Conservation (phyloP, 30 jellyfish, hydroid and myxozoan species). For the Hydra vulgaris region DNA sequence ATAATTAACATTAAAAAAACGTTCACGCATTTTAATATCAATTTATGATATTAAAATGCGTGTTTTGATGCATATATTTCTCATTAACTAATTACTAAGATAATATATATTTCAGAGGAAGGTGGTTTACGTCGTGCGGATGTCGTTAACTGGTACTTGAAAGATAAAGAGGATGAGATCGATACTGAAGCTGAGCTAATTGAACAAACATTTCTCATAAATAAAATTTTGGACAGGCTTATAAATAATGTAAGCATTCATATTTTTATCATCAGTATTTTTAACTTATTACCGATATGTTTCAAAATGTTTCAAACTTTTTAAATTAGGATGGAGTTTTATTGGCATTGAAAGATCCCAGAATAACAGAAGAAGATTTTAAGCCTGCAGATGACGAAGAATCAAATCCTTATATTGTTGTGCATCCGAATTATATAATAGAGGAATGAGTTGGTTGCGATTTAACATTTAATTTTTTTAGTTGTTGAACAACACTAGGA, state of each 20-base stretch:
- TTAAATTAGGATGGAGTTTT: conserved; percentile 71
- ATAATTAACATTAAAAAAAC: no score
- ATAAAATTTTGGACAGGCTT: conserved; percentile 62
- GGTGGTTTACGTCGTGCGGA: conserved; percentile 57
- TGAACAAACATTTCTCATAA: conserved; percentile 74
- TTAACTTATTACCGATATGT: no score
- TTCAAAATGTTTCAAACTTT: background rate
- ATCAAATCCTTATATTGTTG: conserved; percentile 86
- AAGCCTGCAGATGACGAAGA: conserved; percentile 67
- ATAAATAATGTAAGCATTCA: conserved; percentile 46
- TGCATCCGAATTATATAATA: conserved; percentile 91
- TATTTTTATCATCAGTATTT: no score
- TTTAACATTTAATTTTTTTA: no score
- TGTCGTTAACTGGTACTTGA: conserved; percentile 89
- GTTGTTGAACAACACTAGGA: no score
- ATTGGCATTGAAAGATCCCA: conserved; percentile 73
- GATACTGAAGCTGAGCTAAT: conserved; percentile 83
- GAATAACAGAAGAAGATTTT: conserved; percentile 36
- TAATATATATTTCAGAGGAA: conserved; percentile 36
- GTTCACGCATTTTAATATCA: no score
- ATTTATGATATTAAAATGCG: no score
- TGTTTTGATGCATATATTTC: no score
- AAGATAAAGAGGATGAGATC: conserved; percentile 80
- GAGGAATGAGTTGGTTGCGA: conserved; percentile 21
- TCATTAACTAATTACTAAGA: background rate